Conservation (phyloP, 37 sponge, comb jelly and placozoan species). For the Eunapius fragilis region DNA sequence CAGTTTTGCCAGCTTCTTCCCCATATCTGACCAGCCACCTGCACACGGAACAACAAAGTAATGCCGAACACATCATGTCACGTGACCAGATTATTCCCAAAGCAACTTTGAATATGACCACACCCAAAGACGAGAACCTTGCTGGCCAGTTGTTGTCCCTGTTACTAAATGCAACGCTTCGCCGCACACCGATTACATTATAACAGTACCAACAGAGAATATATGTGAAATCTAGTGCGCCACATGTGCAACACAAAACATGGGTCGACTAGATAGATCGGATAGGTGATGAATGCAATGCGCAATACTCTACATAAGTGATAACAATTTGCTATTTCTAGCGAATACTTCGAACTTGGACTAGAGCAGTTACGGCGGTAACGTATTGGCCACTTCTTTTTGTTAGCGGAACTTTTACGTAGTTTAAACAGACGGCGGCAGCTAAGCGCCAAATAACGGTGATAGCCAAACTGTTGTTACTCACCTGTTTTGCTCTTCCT, state of each 20-base stretch:
- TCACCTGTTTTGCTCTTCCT: background rate
- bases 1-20: constrained; percentile 83
- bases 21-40: constrained; percentile 61
- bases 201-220: background rate
- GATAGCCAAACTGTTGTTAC: background rate
- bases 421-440: background rate
- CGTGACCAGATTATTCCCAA: background rate
- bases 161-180: background rate
- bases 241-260: background rate
- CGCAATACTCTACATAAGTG: too few relatives aligned
- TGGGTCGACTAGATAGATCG: too few relatives aligned
- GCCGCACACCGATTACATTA: background rate
- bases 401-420: background rate
- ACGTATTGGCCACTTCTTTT: background rate
- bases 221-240: background rate
- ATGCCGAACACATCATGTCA: background rate
- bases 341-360: background rate
- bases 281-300: too few relatives aligned
- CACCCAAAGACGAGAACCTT: background rate
- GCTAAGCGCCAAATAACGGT: background rate
- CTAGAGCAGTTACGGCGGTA: background rate
- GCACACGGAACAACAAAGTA: background rate
- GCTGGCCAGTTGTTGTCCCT: background rate
- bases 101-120: background rate
- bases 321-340: too few relatives aligned